phyloP scores from a whole-genome alignment of 2,113 vertebrate genomes.

The Austrofundulus limnaeus region DNA sequence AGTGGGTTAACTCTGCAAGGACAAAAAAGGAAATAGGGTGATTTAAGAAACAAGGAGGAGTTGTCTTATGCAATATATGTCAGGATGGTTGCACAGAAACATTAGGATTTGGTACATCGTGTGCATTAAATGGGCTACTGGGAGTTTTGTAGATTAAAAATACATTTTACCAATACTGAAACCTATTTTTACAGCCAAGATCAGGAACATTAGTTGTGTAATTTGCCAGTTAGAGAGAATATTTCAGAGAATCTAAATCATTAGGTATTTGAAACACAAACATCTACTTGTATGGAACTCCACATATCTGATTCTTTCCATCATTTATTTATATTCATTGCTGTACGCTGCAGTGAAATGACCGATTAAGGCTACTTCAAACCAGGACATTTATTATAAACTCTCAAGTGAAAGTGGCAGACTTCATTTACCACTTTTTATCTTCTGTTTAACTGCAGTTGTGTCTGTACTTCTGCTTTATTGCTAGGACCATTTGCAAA shows the following conservation, averaged over 20 bases:
- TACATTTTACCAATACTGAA: slow-evolving; percentile 7
- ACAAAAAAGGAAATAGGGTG: slow-evolving; percentile 64
- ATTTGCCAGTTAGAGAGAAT: slow-evolving; percentile 4
- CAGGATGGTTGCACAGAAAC: slow-evolving; percentile 32
- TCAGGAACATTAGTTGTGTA: neutral
- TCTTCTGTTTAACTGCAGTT: too few species aligned
- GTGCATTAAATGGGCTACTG: slow-evolving; percentile 21
- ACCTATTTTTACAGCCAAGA: slow-evolving; percentile 3
- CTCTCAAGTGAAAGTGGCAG: too few species aligned
- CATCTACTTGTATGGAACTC: too few species aligned
- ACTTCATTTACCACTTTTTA: too few species aligned
- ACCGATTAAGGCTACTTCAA: too few species aligned
- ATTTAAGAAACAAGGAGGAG: slow-evolving; percentile 53
- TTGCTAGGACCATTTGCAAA: too few species aligned
- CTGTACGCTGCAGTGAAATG: too few species aligned
- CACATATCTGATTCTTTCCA: too few species aligned
- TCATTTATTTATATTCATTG: too few species aligned
- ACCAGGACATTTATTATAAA: too few species aligned
- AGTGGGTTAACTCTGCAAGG: slow-evolving; percentile 69
- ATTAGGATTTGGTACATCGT: slow-evolving; percentile 11
- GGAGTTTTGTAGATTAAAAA: slow-evolving; percentile 6
- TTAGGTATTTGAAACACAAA: neutral
- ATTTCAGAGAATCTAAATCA: neutral
- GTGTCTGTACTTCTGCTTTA: too few species aligned
- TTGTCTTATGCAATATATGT: slow-evolving; percentile 52